phyloP scores from a whole-genome alignment of 1,140 invertebrate genomes.

The Nixonia krombeini region DNA sequence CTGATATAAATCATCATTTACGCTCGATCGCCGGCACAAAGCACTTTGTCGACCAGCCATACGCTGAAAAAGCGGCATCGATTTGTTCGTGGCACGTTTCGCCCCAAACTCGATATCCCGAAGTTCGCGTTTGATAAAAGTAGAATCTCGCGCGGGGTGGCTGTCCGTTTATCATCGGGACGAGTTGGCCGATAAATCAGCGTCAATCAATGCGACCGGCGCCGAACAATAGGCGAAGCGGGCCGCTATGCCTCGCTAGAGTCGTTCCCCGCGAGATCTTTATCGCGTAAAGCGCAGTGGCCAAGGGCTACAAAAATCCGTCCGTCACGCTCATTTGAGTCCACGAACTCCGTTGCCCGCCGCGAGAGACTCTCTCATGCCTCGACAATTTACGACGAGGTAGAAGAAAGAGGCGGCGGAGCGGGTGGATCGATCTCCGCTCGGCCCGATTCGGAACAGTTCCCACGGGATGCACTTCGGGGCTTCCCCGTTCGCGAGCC shows the following conservation, averaged over 20 bases:
- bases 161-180: too few species aligned
- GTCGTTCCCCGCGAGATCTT: slow-evolving; percentile 43
- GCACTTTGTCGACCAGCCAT: too few species aligned
- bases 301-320: slow-evolving; percentile 44
- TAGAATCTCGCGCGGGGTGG: too few species aligned
- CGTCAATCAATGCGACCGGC: slow-evolving; percentile 25
- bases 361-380: slow-evolving; percentile 11
- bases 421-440: slow-evolving; percentile 19
- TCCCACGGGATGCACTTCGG: slow-evolving; percentile 50
- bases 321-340: slow-evolving; percentile 42
- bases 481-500: slow-evolving; percentile 25
- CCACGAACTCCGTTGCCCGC: slow-evolving; percentile 28
- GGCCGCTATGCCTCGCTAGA: slow-evolving; percentile 15
- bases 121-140: too few species aligned
- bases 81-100: too few species aligned
- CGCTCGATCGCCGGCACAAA: too few species aligned
- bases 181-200: too few species aligned
- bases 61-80: too few species aligned
- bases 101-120: too few species aligned
- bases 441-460: too few species aligned
- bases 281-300: slow-evolving; percentile 41
- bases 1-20: too few species aligned
- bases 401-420: slow-evolving; percentile 24
- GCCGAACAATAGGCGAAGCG: slow-evolving; percentile 17
- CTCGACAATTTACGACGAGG: slow-evolving; percentile 36